Conservation (phyloP, 53 echinoderm and acorn worm genomes). For the Actinopyga echinites region DNA sequence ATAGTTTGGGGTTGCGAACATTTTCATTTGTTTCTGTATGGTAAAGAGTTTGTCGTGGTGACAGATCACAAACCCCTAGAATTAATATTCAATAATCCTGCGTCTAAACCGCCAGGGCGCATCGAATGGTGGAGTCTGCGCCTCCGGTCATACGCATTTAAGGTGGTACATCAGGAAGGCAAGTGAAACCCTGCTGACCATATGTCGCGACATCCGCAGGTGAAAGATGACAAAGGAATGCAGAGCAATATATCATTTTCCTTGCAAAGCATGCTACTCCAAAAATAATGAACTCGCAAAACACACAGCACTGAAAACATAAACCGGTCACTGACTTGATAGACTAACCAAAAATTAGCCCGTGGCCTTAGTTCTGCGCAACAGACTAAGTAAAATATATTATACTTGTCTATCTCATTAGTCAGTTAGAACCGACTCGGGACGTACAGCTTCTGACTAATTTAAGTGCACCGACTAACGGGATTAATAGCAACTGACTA, state of each 20-base stretch:
- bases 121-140: conserved; percentile 59
- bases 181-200: conserved; percentile 65
- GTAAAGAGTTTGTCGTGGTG: conserved; percentile 35
- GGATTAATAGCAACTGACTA: too few relatives aligned
- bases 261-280: conserved; percentile 43
- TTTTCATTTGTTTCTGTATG: conserved; percentile 48
- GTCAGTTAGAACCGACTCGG: too few relatives aligned
- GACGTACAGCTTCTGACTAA: too few relatives aligned
- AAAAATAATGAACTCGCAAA: conserved; percentile 32
- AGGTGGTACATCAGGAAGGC: conserved; percentile 43
- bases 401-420: too few relatives aligned
- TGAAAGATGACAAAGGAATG: background rate
- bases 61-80: conserved; percentile 54
- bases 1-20: conserved; percentile 51
- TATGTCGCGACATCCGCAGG: conserved; percentile 60
- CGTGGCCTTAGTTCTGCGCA: too few relatives aligned
- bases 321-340: background rate
- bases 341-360: background rate
- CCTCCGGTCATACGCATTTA: conserved; percentile 21
- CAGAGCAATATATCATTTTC: conserved; percentile 46
- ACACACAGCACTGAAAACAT: conserved; percentile 4
- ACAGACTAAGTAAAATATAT: too few relatives aligned
- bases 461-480: too few relatives aligned
- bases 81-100: conserved; percentile 27
- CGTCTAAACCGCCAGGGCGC: conserved; percentile 35